These are phyloP conservation scores for Wiebesia pumilae DNA, from an alignment of 1,140 invertebrate species.

Conservation along the genomic window DNA sequence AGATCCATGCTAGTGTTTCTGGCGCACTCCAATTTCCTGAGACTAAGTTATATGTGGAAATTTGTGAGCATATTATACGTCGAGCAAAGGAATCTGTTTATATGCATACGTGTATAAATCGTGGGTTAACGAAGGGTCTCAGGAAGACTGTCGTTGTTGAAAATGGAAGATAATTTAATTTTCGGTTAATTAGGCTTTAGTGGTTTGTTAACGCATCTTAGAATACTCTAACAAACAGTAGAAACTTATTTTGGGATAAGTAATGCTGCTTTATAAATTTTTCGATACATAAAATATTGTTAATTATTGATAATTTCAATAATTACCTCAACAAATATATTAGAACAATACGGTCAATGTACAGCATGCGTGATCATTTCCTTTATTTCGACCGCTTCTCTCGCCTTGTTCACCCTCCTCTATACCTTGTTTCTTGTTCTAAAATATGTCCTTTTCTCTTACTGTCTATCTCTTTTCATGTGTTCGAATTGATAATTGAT, in stretches of 20 bases:
- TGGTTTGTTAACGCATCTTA: conserved; percentile 26
- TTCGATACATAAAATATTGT: no score
- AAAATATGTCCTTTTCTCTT: not conserved
- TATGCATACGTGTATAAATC: conserved; percentile 1
- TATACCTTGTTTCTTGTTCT: not conserved
- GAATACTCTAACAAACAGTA: not conserved
- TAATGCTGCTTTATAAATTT: no score
- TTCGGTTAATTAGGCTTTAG: conserved; percentile 31
- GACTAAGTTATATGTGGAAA: not conserved
- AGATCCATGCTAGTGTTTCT: conserved; percentile 46
- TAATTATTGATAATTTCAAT: no score
- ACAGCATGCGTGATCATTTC: conserved; percentile 6
- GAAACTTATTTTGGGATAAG: no score
- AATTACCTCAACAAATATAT: conserved; percentile 6
- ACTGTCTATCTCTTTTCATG: not conserved
- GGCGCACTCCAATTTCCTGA: conserved; percentile 61
- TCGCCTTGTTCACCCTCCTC: not conserved
- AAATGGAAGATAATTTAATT: conserved; percentile 34
- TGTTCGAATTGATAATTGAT: conserved; percentile 57
- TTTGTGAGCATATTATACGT: not conserved
- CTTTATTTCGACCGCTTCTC: not conserved
- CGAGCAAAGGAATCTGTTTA: not conserved
- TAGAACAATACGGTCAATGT: conserved; percentile 25
- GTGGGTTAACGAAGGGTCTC: conserved; percentile 24
- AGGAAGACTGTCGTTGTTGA: not conserved